Conservation (phyloP, 2,113 vertebrate species). For the Cavia aperea region DNA sequence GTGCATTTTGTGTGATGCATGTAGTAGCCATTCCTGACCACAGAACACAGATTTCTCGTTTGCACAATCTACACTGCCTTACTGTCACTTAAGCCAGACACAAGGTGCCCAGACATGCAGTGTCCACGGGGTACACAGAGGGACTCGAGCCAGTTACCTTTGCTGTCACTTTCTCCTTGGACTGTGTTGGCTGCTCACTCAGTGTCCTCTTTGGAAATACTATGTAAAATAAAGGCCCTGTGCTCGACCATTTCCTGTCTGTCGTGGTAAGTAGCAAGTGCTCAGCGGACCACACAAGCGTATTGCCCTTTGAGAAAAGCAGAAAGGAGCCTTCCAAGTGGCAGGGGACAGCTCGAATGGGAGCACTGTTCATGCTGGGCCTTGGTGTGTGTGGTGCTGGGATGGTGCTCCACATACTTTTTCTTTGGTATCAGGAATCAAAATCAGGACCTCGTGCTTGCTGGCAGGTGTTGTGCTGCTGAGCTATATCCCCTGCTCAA, state of each 20-base stretch:
- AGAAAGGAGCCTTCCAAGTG: not conserved
- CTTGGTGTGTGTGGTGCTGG: not conserved
- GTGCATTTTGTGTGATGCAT: slow-evolving; percentile 83
- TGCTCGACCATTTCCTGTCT: slow-evolving; percentile 68
- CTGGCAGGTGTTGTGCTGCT: not conserved
- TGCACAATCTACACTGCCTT: slow-evolving; percentile 85
- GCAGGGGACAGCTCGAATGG: not conserved
- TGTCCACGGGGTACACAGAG: slow-evolving; percentile 75
- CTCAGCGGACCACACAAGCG: slow-evolving; percentile 12
- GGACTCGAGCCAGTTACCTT: slow-evolving; percentile 88
- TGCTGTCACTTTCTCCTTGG: slow-evolving; percentile 77
- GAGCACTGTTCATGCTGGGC: not conserved
- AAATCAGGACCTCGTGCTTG: no score
- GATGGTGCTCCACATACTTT: not conserved
- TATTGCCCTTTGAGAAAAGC: not conserved
- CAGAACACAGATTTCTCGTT: slow-evolving; percentile 77
- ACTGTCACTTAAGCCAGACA: slow-evolving; percentile 79
- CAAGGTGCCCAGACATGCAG: slow-evolving; percentile 76
- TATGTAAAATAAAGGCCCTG: slow-evolving; percentile 78
- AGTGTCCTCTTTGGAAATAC: slow-evolving; percentile 73
- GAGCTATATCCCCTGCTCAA: not conserved
- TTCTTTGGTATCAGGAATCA: no score
- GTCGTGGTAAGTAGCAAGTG: slow-evolving; percentile 34
- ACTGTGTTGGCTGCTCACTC: slow-evolving; percentile 79
- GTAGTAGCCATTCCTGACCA: slow-evolving; percentile 65